These are phyloP conservation scores for Boulengeromyrus knoepffleri DNA, from an alignment of 2,113 vertebrate species.

Conservation along the genomic window DNA sequence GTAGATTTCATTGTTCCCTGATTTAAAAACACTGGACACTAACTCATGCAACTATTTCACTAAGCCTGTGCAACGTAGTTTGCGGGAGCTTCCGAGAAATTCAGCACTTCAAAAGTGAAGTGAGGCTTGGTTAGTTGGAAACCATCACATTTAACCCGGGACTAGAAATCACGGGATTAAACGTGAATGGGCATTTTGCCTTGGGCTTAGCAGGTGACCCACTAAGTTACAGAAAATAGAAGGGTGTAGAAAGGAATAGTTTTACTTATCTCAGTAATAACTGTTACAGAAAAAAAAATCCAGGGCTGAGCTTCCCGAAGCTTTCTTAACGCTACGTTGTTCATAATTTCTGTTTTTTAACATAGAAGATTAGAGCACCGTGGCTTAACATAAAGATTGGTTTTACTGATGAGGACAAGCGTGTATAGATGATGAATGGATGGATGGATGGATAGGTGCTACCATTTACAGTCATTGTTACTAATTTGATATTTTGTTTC, in stretches of 20 bases:
- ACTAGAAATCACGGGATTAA: conserved; percentile 23
- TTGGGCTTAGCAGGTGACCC: conserved; percentile 10
- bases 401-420: neutral
- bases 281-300: neutral
- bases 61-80: neutral
- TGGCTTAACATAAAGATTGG: neutral
- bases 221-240: neutral
- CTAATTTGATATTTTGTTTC: neutral
- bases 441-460: neutral
- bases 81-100: neutral
- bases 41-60: conserved; percentile 2
- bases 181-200: conserved; percentile 16
- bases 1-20: conserved; percentile 32
- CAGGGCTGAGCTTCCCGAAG: neutral
- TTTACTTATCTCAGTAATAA: neutral
- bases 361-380: neutral
- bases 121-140: neutral
- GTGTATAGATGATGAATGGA: neutral
- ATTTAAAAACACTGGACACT: neutral
- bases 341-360: no score
- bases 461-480: neutral
- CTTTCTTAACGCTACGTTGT: no score
- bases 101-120: neutral
- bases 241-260: neutral
- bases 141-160: conserved; percentile 8